Percentiles rank a stretch among this genome's conserved stretches.
Conservation (phyloP, 2,888 invertebrate genomes). For the Rhimphoctona megacephalus region DNA sequence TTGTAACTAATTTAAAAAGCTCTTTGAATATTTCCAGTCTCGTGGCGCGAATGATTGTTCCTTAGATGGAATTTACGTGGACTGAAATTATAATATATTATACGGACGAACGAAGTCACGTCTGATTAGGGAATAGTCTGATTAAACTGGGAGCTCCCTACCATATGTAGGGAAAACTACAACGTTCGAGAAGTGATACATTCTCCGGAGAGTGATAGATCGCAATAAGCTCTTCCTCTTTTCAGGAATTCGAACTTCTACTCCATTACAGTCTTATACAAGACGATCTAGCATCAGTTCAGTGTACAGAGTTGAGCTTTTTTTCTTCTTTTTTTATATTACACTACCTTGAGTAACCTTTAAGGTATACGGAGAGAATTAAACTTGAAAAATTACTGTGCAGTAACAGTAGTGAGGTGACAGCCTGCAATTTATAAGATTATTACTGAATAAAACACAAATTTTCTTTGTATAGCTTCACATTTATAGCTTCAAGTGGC, state of each 20-base stretch:
- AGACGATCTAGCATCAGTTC: neutral
- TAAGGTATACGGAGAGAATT: no score
- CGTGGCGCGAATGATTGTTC: slow-evolving; percentile 9
- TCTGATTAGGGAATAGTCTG: slow-evolving; percentile 77
- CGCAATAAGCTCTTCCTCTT: slow-evolving; percentile 27
- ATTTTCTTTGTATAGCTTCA: no score
- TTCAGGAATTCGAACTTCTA: neutral
- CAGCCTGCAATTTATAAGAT: no score
- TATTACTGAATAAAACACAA: no score
- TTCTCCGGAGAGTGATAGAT: slow-evolving; percentile 30
- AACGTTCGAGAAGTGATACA: slow-evolving; percentile 7
- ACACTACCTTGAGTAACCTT: neutral
- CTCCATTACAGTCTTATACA: neutral
- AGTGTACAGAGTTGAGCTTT: neutral
- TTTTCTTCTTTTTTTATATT: neutral
- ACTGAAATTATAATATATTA: neutral
- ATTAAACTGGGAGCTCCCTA: slow-evolving; percentile 70
- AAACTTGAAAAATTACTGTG: no score
- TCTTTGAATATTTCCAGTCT: neutral
- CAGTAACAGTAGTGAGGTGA: no score
- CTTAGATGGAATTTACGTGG: slow-evolving; percentile 18
- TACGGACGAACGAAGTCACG: slow-evolving; percentile 68
- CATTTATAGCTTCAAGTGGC: no score
- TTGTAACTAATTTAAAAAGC: neutral
- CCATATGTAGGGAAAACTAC: slow-evolving; percentile 12